phyloP scores from a whole-genome alignment of 1,140 invertebrate species.

The Macrotrachela quadricornifera region DNA sequence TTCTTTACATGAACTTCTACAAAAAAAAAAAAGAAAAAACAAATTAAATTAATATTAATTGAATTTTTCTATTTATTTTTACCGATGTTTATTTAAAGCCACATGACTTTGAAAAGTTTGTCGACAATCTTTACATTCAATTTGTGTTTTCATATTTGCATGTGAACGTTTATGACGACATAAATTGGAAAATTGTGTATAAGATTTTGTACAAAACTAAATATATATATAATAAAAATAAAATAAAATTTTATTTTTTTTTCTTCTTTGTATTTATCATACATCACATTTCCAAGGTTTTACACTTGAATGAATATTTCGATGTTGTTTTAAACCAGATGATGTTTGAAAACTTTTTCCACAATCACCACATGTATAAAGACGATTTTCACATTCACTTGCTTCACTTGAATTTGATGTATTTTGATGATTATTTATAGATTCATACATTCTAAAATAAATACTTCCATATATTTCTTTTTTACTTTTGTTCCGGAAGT shows the following conservation, averaged over 20 bases:
- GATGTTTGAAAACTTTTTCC: slow-evolving; percentile 93
- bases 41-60: no score
- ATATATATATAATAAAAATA: background rate
- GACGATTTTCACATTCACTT: slow-evolving; percentile 29
- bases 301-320: slow-evolving; percentile 90
- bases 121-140: slow-evolving; percentile 4
- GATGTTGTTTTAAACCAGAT: slow-evolving; percentile 92
- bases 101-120: slow-evolving; percentile 1
- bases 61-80: no score
- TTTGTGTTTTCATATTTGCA: slow-evolving; percentile 34
- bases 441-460: no score
- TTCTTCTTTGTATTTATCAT: background rate
- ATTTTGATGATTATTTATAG: no score
- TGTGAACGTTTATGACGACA: slow-evolving; percentile 98
- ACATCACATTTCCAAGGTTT: slow-evolving; percentile 68
- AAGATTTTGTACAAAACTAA: slow-evolving; percentile 49
- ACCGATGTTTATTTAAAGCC: background rate
- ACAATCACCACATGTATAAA: slow-evolving; percentile 84
- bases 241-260: background rate
- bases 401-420: no score
- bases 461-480: no score
- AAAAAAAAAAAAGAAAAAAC: no score
- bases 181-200: slow-evolving; percentile 98
- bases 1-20: no score
- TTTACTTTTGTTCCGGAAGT: no score